Base-by-base conservation (phyloP, 2,888 invertebrate species). In the Platycnemis pennipes region DNA sequence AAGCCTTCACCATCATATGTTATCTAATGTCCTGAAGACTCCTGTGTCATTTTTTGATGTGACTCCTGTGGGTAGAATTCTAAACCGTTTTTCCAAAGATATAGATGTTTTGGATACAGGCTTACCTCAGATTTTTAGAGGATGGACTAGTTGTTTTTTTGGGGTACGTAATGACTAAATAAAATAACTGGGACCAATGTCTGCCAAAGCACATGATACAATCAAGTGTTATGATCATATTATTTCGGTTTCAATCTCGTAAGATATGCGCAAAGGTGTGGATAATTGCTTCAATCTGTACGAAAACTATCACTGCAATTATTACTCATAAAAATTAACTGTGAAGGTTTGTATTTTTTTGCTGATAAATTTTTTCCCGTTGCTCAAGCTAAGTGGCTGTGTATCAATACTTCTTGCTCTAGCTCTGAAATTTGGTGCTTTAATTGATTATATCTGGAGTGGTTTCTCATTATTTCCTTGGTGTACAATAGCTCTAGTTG, bases 1-100 rank as follows among this genome's bases (percentile, higher is more conserved):
- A 95, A 96, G 96, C 95, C 97, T 98, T 95, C 98, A 98, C 96
- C 96, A 96, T 95, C 95, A 96, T 95, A 96, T 98, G 95, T 96
- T 98, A 95, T 95, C 96, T 94, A 96, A 97, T 95, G 96, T 98
- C 95, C 96, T 98, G 94, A 97, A 97, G 95, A 97, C 97, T 95
- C 98, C 98, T 95, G 97, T 97, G 96, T 97, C 97, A 95, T 98
- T 98, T 96, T 98, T 98, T 96, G 98, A 98, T 96, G 97, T 97
- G 95, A 97, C 98, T 95, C 98, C 98, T 13, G 95, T 97, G 95
- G 98, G 98, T 96, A 97, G 98, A 96, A 97, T 98, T 95, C 96
- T 98, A 94, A 97, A 97, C 96, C 97, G 98, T 95, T 98, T 98
- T 96, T 97, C 97, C 95, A 97, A 97, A 96, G 98, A 98, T 96